Evolutionary conservation across 2,888 invertebrate species (phyloP), one percentile per base, ranked within the genome.

Genomic region (Andrena fulva): DNA sequence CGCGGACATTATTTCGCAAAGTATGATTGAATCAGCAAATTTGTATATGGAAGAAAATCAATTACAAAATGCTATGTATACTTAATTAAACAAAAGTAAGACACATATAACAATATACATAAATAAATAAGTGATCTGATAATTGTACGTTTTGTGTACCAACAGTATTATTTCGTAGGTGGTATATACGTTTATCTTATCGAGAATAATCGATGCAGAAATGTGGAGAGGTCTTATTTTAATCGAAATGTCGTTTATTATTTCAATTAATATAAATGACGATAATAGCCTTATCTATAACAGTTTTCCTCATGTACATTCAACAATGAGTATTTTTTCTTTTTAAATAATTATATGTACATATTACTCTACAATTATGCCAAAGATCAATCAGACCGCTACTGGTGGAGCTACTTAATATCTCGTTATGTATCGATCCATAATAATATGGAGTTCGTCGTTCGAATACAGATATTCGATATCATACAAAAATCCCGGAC

Each of bases 191-290:
- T 42, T n/a, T 70, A 10, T n/a, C 24, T 24, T 64, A 72, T 20
- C 62, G 27, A 59, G 64, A 50, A 33, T 59, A 70, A 60, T 54
- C 20, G 31, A 71, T 52, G 73, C 10, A 67, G 63, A 69, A 80
- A 82, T 27, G 35, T 42, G 20, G 24, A 73, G 48, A 52, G 56
- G 74, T 54, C 60, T 64, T 70, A 70, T 67, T 56, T 86, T 86
- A 85, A 86, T 87, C 82, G 85, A 87, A 87, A 87, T 79, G 80
- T 85, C 72, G 73, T 87, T 87, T 87, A 87, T 87, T 87, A 86
- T 87, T 74, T 87, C 86, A 87, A 87, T 86, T 86, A 87, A 85
- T 87, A 87, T 86, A 87, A 87, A 87, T 80, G 87, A 87, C 85
- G 87, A 85, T 82, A 80, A 79, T 87, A 84, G 75, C 82, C 80